Evolutionary conservation across 2,113 vertebrate species (phyloP).

Genomic region (Bagarius yarrelli): DNA sequence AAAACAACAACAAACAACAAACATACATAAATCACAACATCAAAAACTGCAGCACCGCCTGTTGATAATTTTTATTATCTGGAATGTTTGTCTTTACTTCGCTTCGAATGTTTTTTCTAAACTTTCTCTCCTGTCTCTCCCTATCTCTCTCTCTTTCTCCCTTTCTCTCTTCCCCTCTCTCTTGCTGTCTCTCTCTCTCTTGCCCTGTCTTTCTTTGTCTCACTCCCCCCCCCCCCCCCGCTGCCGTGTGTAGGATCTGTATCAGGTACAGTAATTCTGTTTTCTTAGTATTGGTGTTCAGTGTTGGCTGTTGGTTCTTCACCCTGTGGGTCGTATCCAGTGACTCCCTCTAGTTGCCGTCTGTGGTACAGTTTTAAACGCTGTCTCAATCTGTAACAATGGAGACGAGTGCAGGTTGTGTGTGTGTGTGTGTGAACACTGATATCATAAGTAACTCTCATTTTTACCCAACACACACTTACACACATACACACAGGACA

Average conservation of each 20-base stretch:
- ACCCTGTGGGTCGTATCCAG: not conserved
- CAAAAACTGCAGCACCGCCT: no score
- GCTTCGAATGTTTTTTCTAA: no score
- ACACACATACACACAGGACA: not conserved
- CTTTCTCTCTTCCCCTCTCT: conserved; percentile 33
- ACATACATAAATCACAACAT: not conserved
- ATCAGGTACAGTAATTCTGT: conserved; percentile 78
- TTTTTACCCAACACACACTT: not conserved
- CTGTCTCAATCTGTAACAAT: not conserved
- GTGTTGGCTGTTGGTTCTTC: not conserved
- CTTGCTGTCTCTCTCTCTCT: conserved; percentile 39
- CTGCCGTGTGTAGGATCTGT: conserved; percentile 80
- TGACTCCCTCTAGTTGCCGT: not conserved
- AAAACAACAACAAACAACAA: not conserved
- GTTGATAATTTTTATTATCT: no score
- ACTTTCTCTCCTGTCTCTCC: not conserved
- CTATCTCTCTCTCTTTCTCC: not conserved
- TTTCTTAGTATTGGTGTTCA: not conserved
- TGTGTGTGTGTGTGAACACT: not conserved
- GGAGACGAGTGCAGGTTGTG: not conserved
- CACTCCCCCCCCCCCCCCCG: conserved; percentile 46
- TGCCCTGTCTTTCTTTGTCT: conserved; percentile 56
- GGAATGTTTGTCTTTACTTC: no score
- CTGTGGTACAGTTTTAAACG: not conserved
- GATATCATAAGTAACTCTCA: no score